These are phyloP conservation scores for Cylindroiulus punctatus DNA, from an alignment of 2,888 invertebrate genomes.

Conservation along the genomic window DNA sequence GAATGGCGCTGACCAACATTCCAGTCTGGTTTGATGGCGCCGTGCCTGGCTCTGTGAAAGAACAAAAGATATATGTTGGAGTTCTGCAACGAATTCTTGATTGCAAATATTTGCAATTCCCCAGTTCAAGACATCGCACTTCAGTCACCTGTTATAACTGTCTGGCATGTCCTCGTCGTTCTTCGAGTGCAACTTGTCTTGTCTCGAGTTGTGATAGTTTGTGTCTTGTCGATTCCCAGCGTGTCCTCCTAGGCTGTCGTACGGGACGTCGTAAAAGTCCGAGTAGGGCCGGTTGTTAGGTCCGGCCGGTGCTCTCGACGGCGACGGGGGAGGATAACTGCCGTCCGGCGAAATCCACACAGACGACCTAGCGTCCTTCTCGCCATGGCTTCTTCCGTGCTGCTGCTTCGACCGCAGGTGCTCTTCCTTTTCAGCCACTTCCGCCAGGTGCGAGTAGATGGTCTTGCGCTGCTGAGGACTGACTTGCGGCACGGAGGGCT, in stretches of 20 bases:
- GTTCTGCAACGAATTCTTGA: neutral
- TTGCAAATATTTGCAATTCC: neutral
- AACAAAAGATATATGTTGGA: neutral
- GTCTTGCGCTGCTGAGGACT: slow-evolving; percentile 55
- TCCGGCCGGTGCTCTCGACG: neutral
- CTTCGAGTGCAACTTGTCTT: neutral
- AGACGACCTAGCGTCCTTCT: slow-evolving; percentile 22
- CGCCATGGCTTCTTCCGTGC: neutral
- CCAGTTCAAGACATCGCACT: too few species aligned
- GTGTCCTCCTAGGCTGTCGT: neutral
- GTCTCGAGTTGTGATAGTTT: neutral
- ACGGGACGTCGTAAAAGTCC: slow-evolving; percentile 50
- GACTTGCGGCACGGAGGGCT: neutral
- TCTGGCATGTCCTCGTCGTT: slow-evolving; percentile 40
- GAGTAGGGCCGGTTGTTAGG: neutral
- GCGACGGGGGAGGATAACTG: neutral
- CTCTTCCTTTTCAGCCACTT: slow-evolving; percentile 55
- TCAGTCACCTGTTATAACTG: neutral
- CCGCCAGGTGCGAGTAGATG: slow-evolving; percentile 56
- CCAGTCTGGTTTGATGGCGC: slow-evolving; percentile 45
- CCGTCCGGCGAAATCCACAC: slow-evolving; percentile 54
- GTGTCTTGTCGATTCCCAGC: neutral
- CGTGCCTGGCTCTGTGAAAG: neutral
- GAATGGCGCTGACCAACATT: slow-evolving; percentile 55
- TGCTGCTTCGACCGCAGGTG: slow-evolving; percentile 32